Conservation (phyloP, 2,113 vertebrate species). For the Tychaedon coryphoeus region DNA sequence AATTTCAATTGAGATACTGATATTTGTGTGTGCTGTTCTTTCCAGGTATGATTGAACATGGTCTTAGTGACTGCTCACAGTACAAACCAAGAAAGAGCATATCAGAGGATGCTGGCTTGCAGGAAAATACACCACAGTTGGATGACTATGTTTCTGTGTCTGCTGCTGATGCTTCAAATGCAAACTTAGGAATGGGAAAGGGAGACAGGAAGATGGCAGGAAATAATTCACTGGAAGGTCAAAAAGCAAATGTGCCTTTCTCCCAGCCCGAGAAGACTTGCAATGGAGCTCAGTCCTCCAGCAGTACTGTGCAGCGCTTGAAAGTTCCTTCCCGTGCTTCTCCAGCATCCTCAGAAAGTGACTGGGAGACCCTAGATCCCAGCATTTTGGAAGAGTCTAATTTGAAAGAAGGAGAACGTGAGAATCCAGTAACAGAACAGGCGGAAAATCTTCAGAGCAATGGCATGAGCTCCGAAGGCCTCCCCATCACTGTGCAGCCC, state of each 20-base stretch:
- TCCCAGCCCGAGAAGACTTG: constrained; percentile 15
- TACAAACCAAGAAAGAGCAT: constrained; percentile 86
- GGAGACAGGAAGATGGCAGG: neutral
- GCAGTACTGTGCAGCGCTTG: constrained; percentile 60
- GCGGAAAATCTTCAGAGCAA: constrained; percentile 62
- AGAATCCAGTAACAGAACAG: constrained; percentile 13
- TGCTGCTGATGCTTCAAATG: constrained; percentile 55
- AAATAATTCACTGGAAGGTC: neutral
- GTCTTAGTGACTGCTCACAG: constrained; percentile 90
- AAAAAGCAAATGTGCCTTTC: neutral
- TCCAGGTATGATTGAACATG: constrained; percentile 94
- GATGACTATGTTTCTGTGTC: constrained; percentile 77
- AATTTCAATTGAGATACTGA: neutral
- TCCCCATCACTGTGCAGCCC: constrained; percentile 86
- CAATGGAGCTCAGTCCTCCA: constrained; percentile 29
- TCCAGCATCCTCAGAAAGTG: constrained; percentile 89
- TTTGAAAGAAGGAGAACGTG: constrained; percentile 59
- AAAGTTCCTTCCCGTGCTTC: constrained; percentile 78
- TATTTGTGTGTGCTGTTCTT: neutral
- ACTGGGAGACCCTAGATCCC: constrained; percentile 96
- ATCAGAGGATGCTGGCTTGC: constrained; percentile 79
- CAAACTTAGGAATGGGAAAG: constrained; percentile 10
- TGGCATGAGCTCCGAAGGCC: constrained; percentile 42
- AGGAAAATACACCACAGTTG: constrained; percentile 44
- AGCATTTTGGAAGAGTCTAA: constrained; percentile 79